Evolutionary conservation across 2,113 vertebrate genomes (phyloP).

Genomic region (Paraplagusia blochii): DNA sequence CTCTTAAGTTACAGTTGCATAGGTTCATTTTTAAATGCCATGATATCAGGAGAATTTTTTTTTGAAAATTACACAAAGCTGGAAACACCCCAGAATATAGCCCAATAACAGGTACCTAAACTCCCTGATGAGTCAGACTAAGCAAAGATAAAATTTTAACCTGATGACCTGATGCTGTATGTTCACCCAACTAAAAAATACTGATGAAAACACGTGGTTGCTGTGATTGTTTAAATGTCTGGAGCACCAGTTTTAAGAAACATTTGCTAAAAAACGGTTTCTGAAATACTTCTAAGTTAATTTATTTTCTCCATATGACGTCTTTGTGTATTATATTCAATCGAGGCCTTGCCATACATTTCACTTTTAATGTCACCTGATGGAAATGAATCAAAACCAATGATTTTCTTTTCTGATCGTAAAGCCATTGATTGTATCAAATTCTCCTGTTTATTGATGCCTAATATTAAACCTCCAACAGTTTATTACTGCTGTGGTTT

Average conservation of each 20-base stretch:
- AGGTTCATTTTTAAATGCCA: slow-evolving; percentile 34
- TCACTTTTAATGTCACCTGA: slow-evolving; percentile 73
- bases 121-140: slow-evolving; percentile 5
- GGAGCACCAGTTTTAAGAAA: slow-evolving; percentile 22
- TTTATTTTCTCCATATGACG: slow-evolving; percentile 52
- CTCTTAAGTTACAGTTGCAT: slow-evolving; percentile 37
- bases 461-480: slow-evolving; percentile 90
- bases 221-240: slow-evolving; percentile 7
- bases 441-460: slow-evolving; percentile 78
- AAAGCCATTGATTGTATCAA: slow-evolving; percentile 79
- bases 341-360: slow-evolving; percentile 77
- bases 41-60: slow-evolving; percentile 35
- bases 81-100: slow-evolving; percentile 11
- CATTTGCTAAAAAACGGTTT: slow-evolving; percentile 22
- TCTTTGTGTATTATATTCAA: slow-evolving; percentile 66
- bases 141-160: not conserved
- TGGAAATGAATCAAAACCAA: slow-evolving; percentile 72
- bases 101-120: slow-evolving; percentile 29
- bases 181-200: not conserved
- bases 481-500: slow-evolving; percentile 68
- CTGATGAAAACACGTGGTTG: not conserved
- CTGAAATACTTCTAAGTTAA: slow-evolving; percentile 36
- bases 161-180: slow-evolving; percentile 15
- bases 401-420: slow-evolving; percentile 82
- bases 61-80: slow-evolving; percentile 20